Percentiles rank a stretch among this genome's conserved stretches.
phyloP scores from a whole-genome alignment of 2,797 vertebrate genomes.

The Pyrocephalus nanus region DNA sequence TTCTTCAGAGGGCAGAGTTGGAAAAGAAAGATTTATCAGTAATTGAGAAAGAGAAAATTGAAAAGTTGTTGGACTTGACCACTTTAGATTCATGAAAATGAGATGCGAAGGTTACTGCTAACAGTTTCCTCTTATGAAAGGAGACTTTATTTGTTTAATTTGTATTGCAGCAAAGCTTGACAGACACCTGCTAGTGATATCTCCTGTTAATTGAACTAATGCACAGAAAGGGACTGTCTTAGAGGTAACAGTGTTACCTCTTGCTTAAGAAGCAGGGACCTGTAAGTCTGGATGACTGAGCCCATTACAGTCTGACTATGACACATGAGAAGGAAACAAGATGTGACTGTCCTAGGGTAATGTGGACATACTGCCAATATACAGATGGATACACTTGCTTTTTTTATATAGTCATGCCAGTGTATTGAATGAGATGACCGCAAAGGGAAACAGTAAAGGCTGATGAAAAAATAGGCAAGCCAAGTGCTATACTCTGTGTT shows the following conservation, averaged over 20 bases:
- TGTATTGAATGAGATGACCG: not conserved
- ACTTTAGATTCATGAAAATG: not conserved
- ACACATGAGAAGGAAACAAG: not conserved
- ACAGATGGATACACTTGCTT: not conserved
- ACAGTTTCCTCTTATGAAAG: not conserved
- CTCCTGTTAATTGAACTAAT: not conserved
- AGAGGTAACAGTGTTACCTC: not conserved
- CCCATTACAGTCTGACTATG: not conserved
- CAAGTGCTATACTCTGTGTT: not conserved
- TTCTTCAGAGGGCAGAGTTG: not conserved
- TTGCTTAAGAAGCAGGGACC: not conserved
- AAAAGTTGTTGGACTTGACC: not conserved
- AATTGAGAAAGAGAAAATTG: not conserved
- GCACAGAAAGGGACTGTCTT: not conserved
- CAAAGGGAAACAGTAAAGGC: not conserved
- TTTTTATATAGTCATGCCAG: not conserved
- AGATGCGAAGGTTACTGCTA: not conserved
- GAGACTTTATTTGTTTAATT: not conserved
- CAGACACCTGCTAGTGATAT: not conserved
- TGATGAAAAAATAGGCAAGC: not conserved
- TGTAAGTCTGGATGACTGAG: not conserved
- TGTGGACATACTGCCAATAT: rapidly evolving
- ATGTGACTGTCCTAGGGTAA: not conserved
- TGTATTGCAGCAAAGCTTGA: not conserved
- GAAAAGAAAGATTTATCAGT: not conserved